A percentile compares a stretch with the other conserved stretches of the same genome.
phyloP scores from a whole-genome alignment of 1,140 invertebrate species.

The Popillia japonica region DNA sequence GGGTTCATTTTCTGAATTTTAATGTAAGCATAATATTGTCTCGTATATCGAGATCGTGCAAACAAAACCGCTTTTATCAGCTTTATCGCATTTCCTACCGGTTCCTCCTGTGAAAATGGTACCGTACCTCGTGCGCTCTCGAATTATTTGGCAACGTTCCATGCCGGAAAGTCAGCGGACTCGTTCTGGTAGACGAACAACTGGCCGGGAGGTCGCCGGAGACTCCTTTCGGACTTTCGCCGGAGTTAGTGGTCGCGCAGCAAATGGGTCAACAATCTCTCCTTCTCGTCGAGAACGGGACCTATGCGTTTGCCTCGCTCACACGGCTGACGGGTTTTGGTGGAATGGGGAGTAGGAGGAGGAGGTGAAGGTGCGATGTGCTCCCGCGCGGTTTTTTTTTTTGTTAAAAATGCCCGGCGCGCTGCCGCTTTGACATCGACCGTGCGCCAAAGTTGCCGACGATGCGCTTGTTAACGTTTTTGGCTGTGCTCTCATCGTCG shows the following conservation, averaged over 20 bases:
- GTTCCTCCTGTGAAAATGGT: neutral
- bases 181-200: neutral
- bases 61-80: too few relatives aligned
- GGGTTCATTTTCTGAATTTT: too few relatives aligned
- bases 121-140: neutral
- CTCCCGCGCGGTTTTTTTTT: neutral
- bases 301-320: neutral
- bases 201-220: neutral
- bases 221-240: neutral
- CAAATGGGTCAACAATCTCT: slow-evolving; percentile 11
- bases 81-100: too few relatives aligned
- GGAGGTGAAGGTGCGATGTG: neutral
- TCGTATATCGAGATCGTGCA: too few relatives aligned
- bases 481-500: too few relatives aligned
- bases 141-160: neutral
- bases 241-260: neutral
- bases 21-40: too few relatives aligned
- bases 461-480: neutral
- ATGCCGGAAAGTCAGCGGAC: neutral
- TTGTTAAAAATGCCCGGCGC: neutral
- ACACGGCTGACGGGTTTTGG: neutral
- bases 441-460: neutral
- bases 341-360: neutral
- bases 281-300: neutral
- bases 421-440: neutral